Conservation (phyloP, 2,797 vertebrate species). For the Leptoclinus maculatus region DNA sequence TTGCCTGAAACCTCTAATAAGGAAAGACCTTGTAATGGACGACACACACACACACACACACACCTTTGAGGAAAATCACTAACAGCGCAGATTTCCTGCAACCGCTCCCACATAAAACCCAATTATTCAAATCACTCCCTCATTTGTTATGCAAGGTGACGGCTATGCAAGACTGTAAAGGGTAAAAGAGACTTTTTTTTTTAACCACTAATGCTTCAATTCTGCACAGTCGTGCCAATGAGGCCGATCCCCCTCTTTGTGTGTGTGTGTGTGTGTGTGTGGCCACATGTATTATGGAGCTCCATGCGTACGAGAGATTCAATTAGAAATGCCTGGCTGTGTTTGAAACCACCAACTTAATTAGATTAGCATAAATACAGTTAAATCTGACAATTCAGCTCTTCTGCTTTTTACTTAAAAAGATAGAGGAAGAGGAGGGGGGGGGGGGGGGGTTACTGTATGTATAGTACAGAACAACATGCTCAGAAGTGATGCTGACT, state of each 20-base stretch:
- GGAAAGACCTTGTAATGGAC: no score
- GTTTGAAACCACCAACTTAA: constrained; percentile 60
- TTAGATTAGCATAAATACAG: constrained; percentile 53
- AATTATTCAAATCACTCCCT: constrained; percentile 67
- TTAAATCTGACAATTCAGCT: constrained; percentile 57
- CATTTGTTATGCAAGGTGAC: constrained; percentile 59
- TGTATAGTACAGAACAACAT: not conserved
- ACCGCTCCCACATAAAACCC: constrained; percentile 37
- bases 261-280: not conserved
- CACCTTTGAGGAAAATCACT: constrained; percentile 28
- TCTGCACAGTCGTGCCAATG: constrained; percentile 51
- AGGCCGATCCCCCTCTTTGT: constrained; percentile 25
- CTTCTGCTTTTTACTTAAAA: constrained; percentile 38
- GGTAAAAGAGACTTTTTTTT: constrained; percentile 35
- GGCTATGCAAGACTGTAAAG: constrained; percentile 50
- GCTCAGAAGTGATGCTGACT: no score
- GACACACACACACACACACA: constrained; percentile 7
- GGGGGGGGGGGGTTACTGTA: not conserved
- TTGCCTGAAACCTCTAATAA: no score
- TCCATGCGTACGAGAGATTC: constrained; percentile 43
- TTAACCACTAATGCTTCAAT: constrained; percentile 43
- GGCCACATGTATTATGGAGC: constrained; percentile 56
- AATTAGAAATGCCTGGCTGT: constrained; percentile 67
- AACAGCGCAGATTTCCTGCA: constrained; percentile 30
- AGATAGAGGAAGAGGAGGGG: not conserved